Conservation (phyloP, 1,140 invertebrate species). For the Antheraea pernyi region DNA sequence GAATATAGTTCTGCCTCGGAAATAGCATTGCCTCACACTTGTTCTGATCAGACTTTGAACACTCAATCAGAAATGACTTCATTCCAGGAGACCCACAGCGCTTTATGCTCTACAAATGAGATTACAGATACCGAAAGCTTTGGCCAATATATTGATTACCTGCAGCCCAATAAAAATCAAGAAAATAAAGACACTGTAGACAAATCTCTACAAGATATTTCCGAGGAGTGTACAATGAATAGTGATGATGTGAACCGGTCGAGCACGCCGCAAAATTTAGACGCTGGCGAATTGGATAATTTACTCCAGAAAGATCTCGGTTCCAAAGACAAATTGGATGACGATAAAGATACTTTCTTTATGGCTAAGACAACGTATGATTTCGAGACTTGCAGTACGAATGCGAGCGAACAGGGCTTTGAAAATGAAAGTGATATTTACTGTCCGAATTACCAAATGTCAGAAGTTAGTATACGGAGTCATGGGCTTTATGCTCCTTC, state of each 20-base stretch:
- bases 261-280: constrained; percentile 46
- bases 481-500: constrained; percentile 80
- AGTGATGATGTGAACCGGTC: constrained; percentile 64
- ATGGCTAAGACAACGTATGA: constrained; percentile 71
- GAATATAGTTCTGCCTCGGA: constrained; percentile 74
- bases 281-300: constrained; percentile 47
- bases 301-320: constrained; percentile 46
- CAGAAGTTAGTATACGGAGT: constrained; percentile 81
- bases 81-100: constrained; percentile 73
- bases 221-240: constrained; percentile 67
- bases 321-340: constrained; percentile 58
- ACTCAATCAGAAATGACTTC: constrained; percentile 76
- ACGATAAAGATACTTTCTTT: constrained; percentile 66
- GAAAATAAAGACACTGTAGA: constrained; percentile 52
- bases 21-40: constrained; percentile 73
- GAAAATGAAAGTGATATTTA: constrained; percentile 81
- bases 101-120: constrained; percentile 74
- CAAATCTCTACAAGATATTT: constrained; percentile 69
- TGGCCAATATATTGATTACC: constrained; percentile 72
- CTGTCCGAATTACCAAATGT: constrained; percentile 81
- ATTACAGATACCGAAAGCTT: constrained; percentile 77
- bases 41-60: constrained; percentile 74
- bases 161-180: constrained; percentile 54
- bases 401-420: constrained; percentile 69
- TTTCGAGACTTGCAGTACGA: constrained; percentile 78